Evolutionary conservation across 2,797 vertebrate genomes (phyloP).

Genomic region (Pristis pectinata): DNA sequence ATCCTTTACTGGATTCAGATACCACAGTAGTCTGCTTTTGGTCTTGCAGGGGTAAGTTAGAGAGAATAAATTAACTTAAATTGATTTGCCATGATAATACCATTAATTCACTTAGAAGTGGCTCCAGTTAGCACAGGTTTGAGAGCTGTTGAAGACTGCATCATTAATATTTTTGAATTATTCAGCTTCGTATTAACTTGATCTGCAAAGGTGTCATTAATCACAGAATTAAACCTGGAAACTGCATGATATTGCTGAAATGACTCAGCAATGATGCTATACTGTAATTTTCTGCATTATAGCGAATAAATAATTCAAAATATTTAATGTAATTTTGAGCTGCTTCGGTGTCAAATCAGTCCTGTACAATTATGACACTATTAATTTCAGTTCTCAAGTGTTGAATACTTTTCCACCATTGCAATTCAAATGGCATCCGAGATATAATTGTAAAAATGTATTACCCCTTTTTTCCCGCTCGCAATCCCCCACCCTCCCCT

Average conservation of each 20-base stretch:
- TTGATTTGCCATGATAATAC: conserved; percentile 20
- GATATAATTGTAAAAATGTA: neutral
- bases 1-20: neutral
- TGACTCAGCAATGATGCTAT: neutral
- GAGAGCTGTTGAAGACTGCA: neutral
- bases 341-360: neutral
- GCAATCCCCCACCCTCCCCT: too few species aligned
- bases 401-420: neutral
- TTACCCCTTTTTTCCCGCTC: too few species aligned
- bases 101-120: conserved; percentile 21
- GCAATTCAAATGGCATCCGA: neutral
- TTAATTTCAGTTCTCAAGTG: conserved; percentile 26
- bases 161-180: conserved; percentile 34
- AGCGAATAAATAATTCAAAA: conserved; percentile 27
- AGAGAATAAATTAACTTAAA: conserved; percentile 3
- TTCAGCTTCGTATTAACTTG: neutral
- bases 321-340: conserved; percentile 30
- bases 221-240: neutral
- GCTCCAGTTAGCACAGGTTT: neutral
- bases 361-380: neutral
- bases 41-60: neutral
- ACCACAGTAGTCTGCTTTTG: neutral
- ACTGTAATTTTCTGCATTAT: neutral
- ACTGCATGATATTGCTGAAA: neutral
- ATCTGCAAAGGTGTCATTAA: conserved; percentile 18